Percentiles rank a stretch among this genome's conserved stretches.
Conservation (phyloP, 2,113 vertebrate genomes). For the Podarcis raffonei region DNA sequence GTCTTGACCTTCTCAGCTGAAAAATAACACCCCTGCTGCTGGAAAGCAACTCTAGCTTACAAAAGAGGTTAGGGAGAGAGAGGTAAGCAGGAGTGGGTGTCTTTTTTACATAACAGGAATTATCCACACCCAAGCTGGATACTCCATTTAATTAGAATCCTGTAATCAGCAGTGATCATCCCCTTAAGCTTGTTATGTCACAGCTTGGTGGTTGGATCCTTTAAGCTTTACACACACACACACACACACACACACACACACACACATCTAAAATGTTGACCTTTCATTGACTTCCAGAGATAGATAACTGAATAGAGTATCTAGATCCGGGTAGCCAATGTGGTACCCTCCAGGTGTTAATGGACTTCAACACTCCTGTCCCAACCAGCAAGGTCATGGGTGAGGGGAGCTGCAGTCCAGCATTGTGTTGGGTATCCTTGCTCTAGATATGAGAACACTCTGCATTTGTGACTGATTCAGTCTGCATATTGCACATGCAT, state of each 20-base stretch:
- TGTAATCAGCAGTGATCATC: conserved; percentile 56
- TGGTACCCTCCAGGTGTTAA: too few relatives aligned
- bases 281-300: background rate
- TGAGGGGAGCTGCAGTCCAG: too few relatives aligned
- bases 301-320: background rate
- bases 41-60: background rate
- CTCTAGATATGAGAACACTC: background rate
- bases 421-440: too few relatives aligned
- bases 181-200: conserved; percentile 67
- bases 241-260: too few relatives aligned
- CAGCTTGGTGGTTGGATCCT: conserved; percentile 63
- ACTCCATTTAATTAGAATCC: conserved; percentile 63
- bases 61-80: background rate
- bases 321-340: too few relatives aligned
- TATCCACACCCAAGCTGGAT: conserved; percentile 54
- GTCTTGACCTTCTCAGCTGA: background rate
- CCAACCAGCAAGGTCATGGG: too few relatives aligned
- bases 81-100: background rate
- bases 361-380: too few relatives aligned
- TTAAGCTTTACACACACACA: background rate
- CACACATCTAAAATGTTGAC: background rate
- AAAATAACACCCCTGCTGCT: background rate
- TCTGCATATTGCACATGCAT: background rate
- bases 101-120: conserved; percentile 41
- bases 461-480: background rate